Percentiles rank a stretch among this genome's conserved stretches.
These are phyloP conservation scores for Smittia sp. DNA, from an alignment of 2,888 invertebrate genomes.

Conservation along the genomic window DNA sequence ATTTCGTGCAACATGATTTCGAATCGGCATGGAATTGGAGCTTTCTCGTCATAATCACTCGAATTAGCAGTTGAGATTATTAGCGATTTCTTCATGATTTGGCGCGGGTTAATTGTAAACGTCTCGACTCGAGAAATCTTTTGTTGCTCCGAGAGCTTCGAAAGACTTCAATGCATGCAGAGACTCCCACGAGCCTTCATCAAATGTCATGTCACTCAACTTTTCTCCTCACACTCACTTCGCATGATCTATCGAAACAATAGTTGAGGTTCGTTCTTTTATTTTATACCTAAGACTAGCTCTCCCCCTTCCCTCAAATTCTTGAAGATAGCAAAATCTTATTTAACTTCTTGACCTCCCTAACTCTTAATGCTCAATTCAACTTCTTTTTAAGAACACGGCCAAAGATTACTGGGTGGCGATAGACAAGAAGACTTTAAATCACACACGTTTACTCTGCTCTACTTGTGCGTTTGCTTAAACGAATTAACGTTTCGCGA, in stretches of 20 bases:
- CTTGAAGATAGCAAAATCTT: too few species aligned
- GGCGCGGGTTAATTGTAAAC: neutral
- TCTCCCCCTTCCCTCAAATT: too few species aligned
- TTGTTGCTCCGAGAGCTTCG: neutral
- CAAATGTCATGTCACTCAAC: neutral
- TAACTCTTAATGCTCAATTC: too few species aligned
- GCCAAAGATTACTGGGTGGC: neutral
- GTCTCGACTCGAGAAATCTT: too few species aligned
- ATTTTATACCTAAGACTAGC: too few species aligned
- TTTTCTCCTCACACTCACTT: neutral
- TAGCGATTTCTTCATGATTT: neutral
- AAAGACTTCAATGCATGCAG: conserved; percentile 6
- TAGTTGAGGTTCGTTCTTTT: too few species aligned
- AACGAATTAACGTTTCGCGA: too few species aligned
- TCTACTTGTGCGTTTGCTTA: neutral
- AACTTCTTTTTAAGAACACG: too few species aligned
- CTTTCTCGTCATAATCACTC: neutral
- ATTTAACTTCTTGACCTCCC: too few species aligned
- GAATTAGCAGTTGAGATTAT: neutral
- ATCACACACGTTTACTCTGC: neutral
- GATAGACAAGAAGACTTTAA: neutral
- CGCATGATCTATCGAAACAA: too few species aligned
- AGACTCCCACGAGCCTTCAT: neutral
- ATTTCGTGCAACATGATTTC: conserved; percentile 13
- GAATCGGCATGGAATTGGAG: neutral